Base-by-base conservation (phyloP, 2,113 vertebrate genomes). In the Pycnonotus jocosus region DNA sequence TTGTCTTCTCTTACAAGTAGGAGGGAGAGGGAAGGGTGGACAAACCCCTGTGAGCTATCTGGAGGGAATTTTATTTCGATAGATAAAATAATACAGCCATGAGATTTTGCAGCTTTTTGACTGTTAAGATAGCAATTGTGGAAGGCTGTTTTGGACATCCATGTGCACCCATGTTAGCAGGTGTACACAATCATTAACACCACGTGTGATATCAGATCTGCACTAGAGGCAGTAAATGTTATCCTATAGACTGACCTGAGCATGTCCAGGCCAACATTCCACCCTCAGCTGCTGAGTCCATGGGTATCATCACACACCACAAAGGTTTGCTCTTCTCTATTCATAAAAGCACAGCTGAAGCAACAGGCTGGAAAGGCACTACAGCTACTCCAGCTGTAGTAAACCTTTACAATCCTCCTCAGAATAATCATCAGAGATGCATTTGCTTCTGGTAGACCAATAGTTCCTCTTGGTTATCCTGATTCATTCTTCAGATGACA, bases 1-100 rank as follows among this genome's bases (percentile, higher is more conserved):
- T 95, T 95, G 70, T 92, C 90, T 96, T 89, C 78, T 73, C 38
- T 88, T 91, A 48, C 65, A 92, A 93, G 31, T 30, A 35, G 11
- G 19, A 90, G 58, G 62, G 44, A 93, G 47, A 78, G 21, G 31
- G 65, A 80, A 47, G 33, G 30, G 12, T 82, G 38, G 48, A 77
- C 62, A 91, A 88, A 73, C 3, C 2, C 20, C 50, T 40, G 4
- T 14, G 24, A 70, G 7, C 15, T 81, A n/a, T 80, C 35, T 78
- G 28, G 15, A 87, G 25, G 7, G 35, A 72, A 79, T 81, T 68
- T 47, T 72, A 37, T 60, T 81, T 76, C 8, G 0, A 44, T 38
- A 69, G 42, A 62, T 28, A 56, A 92, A 77, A 80, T 54, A 72
- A 68, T 58, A 20, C 6, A 80, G 5, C 15, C 47, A 51, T 22